Evolutionary conservation across 2,113 vertebrate genomes (phyloP).

Genomic region (Gallinago media): DNA sequence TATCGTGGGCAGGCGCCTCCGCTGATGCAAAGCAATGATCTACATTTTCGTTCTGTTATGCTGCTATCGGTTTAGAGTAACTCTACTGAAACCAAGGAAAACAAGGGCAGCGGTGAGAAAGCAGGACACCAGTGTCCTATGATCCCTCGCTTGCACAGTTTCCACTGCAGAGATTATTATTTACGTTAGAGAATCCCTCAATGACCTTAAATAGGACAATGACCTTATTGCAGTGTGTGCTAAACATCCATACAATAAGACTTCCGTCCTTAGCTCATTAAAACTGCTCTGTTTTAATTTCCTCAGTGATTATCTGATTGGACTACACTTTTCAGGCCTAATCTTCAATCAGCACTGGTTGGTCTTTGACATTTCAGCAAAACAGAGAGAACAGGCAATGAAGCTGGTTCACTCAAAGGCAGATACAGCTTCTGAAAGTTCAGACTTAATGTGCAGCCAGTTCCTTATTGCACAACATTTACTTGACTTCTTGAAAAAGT

Average conservation of each 20-base stretch:
- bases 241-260: not conserved
- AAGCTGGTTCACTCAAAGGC: not conserved
- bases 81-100: not conserved
- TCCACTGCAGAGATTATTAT: not conserved
- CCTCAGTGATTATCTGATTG: not conserved
- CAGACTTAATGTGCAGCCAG: not conserved
- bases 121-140: not conserved
- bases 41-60: not conserved
- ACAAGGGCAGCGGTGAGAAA: not conserved
- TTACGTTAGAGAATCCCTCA: not conserved
- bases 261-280: not conserved
- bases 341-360: not conserved
- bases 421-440: not conserved
- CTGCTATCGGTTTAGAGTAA: not conserved
- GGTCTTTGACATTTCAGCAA: not conserved
- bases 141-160: not conserved
- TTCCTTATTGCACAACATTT: slow-evolving; percentile 14
- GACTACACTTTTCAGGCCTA: not conserved
- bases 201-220: not conserved
- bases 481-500: not conserved
- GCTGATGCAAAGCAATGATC: not conserved
- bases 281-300: not conserved
- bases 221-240: not conserved
- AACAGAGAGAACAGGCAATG: not conserved
- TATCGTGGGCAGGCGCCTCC: not conserved